Conservation (phyloP, 1,140 invertebrate species). For the Caerostris darwini region DNA sequence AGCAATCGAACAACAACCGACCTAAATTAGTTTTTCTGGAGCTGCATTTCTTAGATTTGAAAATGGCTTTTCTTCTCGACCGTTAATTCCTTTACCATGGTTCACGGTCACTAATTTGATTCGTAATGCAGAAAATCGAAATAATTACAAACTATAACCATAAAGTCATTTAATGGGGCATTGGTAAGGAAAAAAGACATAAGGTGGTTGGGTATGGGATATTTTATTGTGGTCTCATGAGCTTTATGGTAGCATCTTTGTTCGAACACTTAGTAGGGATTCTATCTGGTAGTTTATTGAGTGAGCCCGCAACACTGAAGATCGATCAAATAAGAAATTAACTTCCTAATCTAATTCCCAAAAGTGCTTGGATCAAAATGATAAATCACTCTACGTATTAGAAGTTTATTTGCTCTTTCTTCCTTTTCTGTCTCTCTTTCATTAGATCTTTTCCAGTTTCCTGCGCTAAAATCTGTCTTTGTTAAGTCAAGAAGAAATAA, state of each 20-base stretch:
- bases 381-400: background rate
- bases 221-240: background rate
- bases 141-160: slow-evolving; percentile 14
- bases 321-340: slow-evolving; percentile 23
- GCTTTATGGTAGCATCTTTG: background rate
- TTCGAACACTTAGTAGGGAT: background rate
- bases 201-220: too few species aligned
- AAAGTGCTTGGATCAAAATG: slow-evolving; percentile 15
- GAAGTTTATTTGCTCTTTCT: background rate
- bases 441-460: background rate
- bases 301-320: background rate
- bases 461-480: background rate
- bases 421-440: too few species aligned
- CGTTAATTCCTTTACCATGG: background rate
- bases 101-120: background rate
- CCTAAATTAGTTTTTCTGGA: background rate
- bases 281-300: slow-evolving; percentile 20
- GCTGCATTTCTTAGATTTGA: background rate
- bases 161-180: slow-evolving; percentile 20
- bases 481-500: background rate
- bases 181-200: background rate
- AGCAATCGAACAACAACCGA: too few species aligned
- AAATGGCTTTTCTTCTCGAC: background rate
- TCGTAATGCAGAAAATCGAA: slow-evolving; percentile 4
- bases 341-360: slow-evolving; percentile 19